Conservation (phyloP, 2,797 vertebrate species). For the Clarias laeviceps region DNA sequence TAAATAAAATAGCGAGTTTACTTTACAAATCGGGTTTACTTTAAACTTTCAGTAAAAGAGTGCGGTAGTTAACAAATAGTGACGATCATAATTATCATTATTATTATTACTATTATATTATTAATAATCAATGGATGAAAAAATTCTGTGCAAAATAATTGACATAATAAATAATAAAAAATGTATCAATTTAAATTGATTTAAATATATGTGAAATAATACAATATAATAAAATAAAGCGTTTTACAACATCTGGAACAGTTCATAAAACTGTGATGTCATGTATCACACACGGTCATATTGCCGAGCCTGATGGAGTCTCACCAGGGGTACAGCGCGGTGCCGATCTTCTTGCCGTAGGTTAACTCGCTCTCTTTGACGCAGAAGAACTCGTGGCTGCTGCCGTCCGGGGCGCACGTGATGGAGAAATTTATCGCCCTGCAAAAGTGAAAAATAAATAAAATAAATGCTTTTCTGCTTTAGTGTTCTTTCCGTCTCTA, state of each 20-base stretch:
- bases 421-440: conserved; percentile 82
- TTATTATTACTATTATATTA: too few species aligned
- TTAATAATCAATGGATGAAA: neutral
- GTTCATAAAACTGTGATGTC: neutral
- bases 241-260: neutral
- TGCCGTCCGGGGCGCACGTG: conserved; percentile 67
- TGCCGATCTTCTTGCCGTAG: conserved; percentile 81
- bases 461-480: neutral
- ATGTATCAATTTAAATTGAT: too few species aligned
- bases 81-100: neutral
- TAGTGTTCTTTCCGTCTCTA: neutral
- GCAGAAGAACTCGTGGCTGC: conserved; percentile 83
- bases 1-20: neutral
- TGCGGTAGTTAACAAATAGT: neutral
- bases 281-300: conserved; percentile 1
- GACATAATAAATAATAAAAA: too few species aligned
- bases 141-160: neutral
- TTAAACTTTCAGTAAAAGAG: neutral
- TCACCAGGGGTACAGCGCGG: conserved; percentile 86
- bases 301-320: neutral
- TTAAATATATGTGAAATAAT: neutral
- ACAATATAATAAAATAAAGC: neutral
- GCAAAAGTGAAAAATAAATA: neutral
- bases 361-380: conserved; percentile 80
- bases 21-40: neutral